Evolutionary conservation across 2,888 invertebrate genomes (phyloP).

Genomic region (Euclidia mi): DNA sequence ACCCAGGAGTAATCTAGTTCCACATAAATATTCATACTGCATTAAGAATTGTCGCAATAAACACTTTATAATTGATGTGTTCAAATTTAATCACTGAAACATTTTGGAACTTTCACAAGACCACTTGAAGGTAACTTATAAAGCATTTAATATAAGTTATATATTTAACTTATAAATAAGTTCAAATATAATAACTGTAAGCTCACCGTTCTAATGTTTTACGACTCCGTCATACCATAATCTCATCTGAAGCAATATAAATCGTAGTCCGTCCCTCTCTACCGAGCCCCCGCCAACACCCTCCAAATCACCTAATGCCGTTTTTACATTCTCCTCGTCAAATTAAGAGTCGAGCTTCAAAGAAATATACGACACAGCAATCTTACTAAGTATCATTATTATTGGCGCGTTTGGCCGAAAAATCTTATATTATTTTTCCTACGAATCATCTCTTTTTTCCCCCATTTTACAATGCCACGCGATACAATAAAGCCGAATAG

Average conservation of each 20-base stretch:
- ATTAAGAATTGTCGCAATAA: too few relatives aligned
- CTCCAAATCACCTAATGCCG: conserved; percentile 72
- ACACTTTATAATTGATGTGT: too few relatives aligned
- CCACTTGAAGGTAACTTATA: too few relatives aligned
- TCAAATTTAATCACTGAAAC: too few relatives aligned
- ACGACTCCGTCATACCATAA: conserved; percentile 71
- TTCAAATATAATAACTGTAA: conserved; percentile 50
- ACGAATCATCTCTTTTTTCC: conserved; percentile 66
- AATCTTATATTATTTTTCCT: conserved; percentile 75
- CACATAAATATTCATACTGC: too few relatives aligned
- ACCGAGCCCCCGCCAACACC: conserved; percentile 50
- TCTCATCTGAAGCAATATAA: conserved; percentile 76
- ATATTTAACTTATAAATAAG: conserved; percentile 55
- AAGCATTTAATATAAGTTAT: too few relatives aligned
- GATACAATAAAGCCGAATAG: conserved; percentile 71
- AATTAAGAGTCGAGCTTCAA: conserved; percentile 77
- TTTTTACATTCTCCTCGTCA: conserved; percentile 82
- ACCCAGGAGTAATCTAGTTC: too few relatives aligned
- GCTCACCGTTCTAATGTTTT: conserved; percentile 69
- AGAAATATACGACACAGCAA: conserved; percentile 74
- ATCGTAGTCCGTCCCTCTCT: conserved; percentile 65
- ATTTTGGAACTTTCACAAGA: too few relatives aligned
- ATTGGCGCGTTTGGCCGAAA: conserved; percentile 67
- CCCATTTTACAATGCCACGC: conserved; percentile 66
- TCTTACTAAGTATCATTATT: conserved; percentile 67